A percentile compares a stretch with the other conserved stretches of the same genome.
phyloP scores from a whole-genome alignment of 2,888 invertebrate genomes.

The Trichacis sp. region DNA sequence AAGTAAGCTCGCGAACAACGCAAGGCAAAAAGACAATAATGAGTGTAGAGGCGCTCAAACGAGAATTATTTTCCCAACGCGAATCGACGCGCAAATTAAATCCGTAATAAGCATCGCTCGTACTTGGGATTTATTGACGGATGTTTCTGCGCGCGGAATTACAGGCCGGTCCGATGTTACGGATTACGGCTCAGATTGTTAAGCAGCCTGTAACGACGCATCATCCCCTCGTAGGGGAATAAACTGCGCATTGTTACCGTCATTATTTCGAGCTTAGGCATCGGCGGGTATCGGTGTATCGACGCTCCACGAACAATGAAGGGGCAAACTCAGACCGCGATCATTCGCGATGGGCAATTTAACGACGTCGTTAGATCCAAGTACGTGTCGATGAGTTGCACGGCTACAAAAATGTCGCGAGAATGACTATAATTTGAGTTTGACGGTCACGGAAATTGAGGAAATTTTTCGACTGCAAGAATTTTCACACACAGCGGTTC shows the following conservation, averaged over 20 bases:
- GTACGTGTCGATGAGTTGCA: slow-evolving; percentile 4
- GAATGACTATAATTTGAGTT: too few relatives aligned
- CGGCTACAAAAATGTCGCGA: too few relatives aligned
- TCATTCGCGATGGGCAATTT: slow-evolving; percentile 28
- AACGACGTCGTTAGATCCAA: slow-evolving; percentile 27
- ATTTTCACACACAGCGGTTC: too few relatives aligned
- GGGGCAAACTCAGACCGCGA: slow-evolving; percentile 19
- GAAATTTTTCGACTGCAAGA: too few relatives aligned
- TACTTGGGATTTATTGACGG: slow-evolving; percentile 40
- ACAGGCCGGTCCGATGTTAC: slow-evolving; percentile 46
- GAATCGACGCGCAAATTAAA: slow-evolving; percentile 30
- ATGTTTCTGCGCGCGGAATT: slow-evolving; percentile 47
- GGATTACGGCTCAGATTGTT: slow-evolving; percentile 54
- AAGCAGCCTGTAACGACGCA: slow-evolving; percentile 52
- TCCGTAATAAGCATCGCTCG: slow-evolving; percentile 38
- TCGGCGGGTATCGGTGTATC: slow-evolving; percentile 17
- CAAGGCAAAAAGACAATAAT: too few relatives aligned
- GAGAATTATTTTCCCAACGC: too few relatives aligned
- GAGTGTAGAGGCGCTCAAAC: too few relatives aligned
- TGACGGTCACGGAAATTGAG: too few relatives aligned
- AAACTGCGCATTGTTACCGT: slow-evolving; percentile 38
- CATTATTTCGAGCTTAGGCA: slow-evolving; percentile 30
- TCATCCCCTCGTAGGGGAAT: slow-evolving; percentile 24
- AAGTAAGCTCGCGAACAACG: too few relatives aligned
- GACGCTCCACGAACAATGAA: slow-evolving; percentile 14